A percentile compares a stretch with the other conserved stretches of the same genome.
Evolutionary conservation across 2,888 invertebrate genomes (phyloP).

Genomic region (Spisula subtruncata): DNA sequence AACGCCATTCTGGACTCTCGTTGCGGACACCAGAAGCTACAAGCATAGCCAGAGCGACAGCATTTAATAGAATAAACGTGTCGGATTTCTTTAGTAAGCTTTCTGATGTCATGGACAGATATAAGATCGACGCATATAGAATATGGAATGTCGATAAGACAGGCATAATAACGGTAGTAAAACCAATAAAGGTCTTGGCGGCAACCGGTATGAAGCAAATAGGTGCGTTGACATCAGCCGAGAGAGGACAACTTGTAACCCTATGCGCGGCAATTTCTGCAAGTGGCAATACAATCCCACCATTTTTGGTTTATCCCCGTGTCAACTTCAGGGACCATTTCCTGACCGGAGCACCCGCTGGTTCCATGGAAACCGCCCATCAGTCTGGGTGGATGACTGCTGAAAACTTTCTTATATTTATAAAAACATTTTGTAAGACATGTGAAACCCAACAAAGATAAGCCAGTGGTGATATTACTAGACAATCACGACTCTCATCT

Average conservation of each 20-base stretch:
- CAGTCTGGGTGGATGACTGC: conserved; percentile 35
- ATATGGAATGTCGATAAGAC: conserved; percentile 60
- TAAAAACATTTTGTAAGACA: conserved; percentile 15
- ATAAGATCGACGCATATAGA: conserved; percentile 22
- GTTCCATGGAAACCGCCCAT: conserved; percentile 11
- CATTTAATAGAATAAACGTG: conserved; percentile 52
- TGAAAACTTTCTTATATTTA: neutral
- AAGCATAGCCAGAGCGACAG: conserved; percentile 52
- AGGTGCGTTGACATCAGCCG: conserved; percentile 64
- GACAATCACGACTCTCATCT: conserved; percentile 39
- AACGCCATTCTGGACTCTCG: conserved; percentile 55
- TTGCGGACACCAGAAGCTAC: conserved; percentile 69
- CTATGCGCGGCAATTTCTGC: conserved; percentile 15
- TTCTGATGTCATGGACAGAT: conserved; percentile 28
- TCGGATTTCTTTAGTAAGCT: conserved; percentile 44
- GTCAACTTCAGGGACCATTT: neutral
- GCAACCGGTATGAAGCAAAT: conserved; percentile 65
- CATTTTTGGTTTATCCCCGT: conserved; percentile 26
- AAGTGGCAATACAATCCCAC: conserved; percentile 25
- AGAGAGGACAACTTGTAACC: conserved; percentile 65
- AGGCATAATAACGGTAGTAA: conserved; percentile 66
- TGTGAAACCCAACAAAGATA: conserved; percentile 1
- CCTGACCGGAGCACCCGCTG: conserved; percentile 4
- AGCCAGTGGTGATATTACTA: conserved; percentile 14
- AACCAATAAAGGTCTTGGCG: conserved; percentile 58